Base-by-base conservation (phyloP, 2,113 vertebrate genomes). In the Trematocara macrostoma region DNA sequence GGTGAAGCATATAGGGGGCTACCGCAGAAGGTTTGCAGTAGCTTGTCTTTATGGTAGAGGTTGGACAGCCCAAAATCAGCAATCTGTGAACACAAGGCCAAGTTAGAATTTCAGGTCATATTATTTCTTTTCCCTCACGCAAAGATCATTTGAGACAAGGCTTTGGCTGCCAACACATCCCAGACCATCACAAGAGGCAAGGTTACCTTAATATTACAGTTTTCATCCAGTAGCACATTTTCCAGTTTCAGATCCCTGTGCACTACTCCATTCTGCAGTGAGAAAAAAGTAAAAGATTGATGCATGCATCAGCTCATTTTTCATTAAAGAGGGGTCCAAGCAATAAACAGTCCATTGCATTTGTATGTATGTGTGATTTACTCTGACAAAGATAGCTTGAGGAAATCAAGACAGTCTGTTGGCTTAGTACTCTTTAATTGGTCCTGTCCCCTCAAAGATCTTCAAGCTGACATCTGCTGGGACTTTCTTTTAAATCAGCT, bases 211-310 rank as follows among this genome's bases (percentile, higher is more conserved):
- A 99, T 99, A 95, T 99, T 99, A 94, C 97, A 97, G 96, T 97
- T 99, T 96, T 99, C 99, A 94, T 99, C 99, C 76, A 99, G 98
- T 95, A 99, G 97, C 93, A 99, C 98, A 83, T 99, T 99, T 97
- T 99, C 99, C 96, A 99, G 96, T 97, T 99, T 99, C 93, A 99
- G 93, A 95, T 99, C 99, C 94, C 99, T 96, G 96, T 99, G 99
- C 91, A 99, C 98, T 90, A 99, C 98, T 57, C 98, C 97, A 0
- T 98, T 99, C 98, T 99, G 96, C 20, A 2, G 93, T 34, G 84
- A 40, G 12, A 38, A 38, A 88, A 69, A 86, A 59, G 64, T 78
- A 11, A 59, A 76, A 76, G 35, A 92, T 29, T 88, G 23, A 81
- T 79, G 78, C 12, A 57, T 81, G 18, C 4, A 86, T 79, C 26